Conservation (phyloP, 1,140 invertebrate genomes). For the Nylanderia fulva region DNA sequence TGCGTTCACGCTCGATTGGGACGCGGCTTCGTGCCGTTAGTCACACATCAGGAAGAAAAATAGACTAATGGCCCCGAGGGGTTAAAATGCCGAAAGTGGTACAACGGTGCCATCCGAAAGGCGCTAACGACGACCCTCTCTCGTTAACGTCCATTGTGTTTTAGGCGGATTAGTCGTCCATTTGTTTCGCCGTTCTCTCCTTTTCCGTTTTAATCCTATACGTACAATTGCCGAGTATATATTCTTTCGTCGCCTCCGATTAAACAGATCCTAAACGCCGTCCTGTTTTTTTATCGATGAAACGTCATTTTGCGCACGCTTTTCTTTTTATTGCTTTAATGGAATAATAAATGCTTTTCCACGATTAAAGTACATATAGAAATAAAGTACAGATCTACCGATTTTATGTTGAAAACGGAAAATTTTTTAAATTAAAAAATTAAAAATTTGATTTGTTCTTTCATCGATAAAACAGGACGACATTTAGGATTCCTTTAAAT, state of each 20-base stretch:
- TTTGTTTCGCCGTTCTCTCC: constrained; percentile 53
- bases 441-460: too few relatives aligned
- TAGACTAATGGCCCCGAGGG: constrained; percentile 11
- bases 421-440: too few relatives aligned
- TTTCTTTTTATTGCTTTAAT: too few relatives aligned
- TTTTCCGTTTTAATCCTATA: constrained; percentile 72
- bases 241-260: constrained; percentile 36
- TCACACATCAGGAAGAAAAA: constrained; percentile 35
- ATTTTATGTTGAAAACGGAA: too few relatives aligned
- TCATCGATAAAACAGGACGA: too few relatives aligned
- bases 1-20: neutral
- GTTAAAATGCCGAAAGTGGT: constrained; percentile 17
- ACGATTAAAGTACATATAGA: too few relatives aligned
- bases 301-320: too few relatives aligned
- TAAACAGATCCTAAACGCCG: constrained; percentile 59
- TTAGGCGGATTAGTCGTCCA: constrained; percentile 74
- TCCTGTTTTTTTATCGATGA: too few relatives aligned
- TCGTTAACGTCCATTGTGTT: constrained; percentile 82
- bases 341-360: too few relatives aligned
- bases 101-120: neutral
- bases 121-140: neutral
- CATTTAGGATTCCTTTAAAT: too few relatives aligned
- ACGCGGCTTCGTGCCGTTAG: constrained; percentile 1
- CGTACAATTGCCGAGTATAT: constrained; percentile 73
- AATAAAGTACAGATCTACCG: too few relatives aligned